phyloP scores from a whole-genome alignment of 2,797 vertebrate genomes.

The Lacerta bilineata region DNA sequence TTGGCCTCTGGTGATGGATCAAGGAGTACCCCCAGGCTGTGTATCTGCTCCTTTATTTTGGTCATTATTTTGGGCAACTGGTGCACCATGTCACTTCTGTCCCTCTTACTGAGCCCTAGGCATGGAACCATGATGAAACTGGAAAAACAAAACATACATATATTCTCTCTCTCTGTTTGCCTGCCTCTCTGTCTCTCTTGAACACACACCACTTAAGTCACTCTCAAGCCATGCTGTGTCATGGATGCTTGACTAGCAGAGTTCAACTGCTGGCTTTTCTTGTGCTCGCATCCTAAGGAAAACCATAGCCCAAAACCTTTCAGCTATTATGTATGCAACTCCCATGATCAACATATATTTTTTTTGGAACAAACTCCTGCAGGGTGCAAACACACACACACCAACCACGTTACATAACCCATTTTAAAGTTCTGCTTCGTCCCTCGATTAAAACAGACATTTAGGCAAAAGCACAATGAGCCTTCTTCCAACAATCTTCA shows the following conservation, averaged over 20 bases:
- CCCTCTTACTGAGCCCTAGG: not conserved
- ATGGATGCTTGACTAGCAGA: slow-evolving; percentile 10
- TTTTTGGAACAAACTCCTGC: slow-evolving; percentile 16
- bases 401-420: slow-evolving; percentile 25
- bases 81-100: fast-evolving
- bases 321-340: not conserved
- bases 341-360: slow-evolving; percentile 30
- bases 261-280: slow-evolving; percentile 33
- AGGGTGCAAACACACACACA: not conserved
- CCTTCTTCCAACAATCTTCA: slow-evolving; percentile 40
- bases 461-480: slow-evolving; percentile 52
- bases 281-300: not conserved
- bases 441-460: not conserved
- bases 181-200: not conserved
- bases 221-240: not conserved
- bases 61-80: not conserved
- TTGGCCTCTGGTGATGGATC: too few species aligned
- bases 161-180: not conserved
- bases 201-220: not conserved
- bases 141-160: not conserved
- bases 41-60: too few species aligned
- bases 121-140: not conserved
- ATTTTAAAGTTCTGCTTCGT: slow-evolving; percentile 30
- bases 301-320: not conserved
- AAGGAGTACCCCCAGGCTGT: too few species aligned